Evolutionary conservation across 2,888 invertebrate genomes (phyloP), one percentile per base, ranked within the genome.

Genomic region (Pandemis corylana): DNA sequence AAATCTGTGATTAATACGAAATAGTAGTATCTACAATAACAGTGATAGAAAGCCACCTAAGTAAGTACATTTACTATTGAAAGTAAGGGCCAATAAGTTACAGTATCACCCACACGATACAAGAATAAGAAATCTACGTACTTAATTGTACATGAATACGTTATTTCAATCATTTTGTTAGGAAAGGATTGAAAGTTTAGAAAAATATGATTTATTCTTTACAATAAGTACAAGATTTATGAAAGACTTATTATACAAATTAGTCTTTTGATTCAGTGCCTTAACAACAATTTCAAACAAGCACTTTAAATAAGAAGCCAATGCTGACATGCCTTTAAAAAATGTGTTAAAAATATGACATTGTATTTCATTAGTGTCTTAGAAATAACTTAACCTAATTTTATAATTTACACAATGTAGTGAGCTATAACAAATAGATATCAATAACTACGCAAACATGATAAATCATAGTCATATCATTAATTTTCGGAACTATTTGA

Each of bases 191-290:
- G 46, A 49, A 51, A 67, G 9, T 41, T 53, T 67, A 67, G 13
- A 67, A 67, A 67, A 67, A 67, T 67, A 67, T 53, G 15, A 6
- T 53, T 51, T n/a, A 28, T 13, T 53, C 13, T 66, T n/a, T 51
- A 66, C 66, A 51, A 64, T 44, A 44, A 36, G 46, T 53, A 66
- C 46, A 49, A 12, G 2, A 36, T 41, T 51, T 15, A 41, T 66
- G 13, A 53, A 49, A 65, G 66, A 53, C 51, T 53, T 36, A 53
- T 67, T 7, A 56, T 56, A 65, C 28, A 53, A 10, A 15, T 53
- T n/a, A 53, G 67, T 53, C 67, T 41, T 67, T 53, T 51, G 36
- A 51, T 67, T 41, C 36, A 53, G 53, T 67, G 67, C n/a, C 5
- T 41, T 51, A 67, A 36, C 6, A 41, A n/a, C 36, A 2, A 44